Conservation (phyloP, 2,797 vertebrate species). For the Melanotaenia pygmaea region DNA sequence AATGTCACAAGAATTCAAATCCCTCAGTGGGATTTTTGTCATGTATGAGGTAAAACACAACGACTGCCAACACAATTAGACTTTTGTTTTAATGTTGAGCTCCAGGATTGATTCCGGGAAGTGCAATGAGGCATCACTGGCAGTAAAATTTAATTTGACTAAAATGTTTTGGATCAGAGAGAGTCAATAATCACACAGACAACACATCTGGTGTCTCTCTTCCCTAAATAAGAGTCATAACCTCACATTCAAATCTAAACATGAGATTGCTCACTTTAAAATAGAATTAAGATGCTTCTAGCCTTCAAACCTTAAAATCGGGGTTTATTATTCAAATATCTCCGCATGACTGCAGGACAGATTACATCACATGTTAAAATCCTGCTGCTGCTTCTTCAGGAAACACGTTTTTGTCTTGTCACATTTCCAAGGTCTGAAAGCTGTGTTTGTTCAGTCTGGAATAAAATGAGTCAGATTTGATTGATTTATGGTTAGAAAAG, state of each 20-base stretch:
- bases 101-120: slow-evolving; percentile 46
- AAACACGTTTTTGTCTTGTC: not conserved
- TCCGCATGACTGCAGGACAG: not conserved
- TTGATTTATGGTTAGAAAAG: too few relatives aligned
- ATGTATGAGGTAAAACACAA: slow-evolving; percentile 11
- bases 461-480: too few relatives aligned
- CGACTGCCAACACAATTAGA: not conserved
- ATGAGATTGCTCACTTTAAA: not conserved
- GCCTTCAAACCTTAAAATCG: too few relatives aligned
- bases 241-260: not conserved
- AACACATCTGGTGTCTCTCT: slow-evolving; percentile 5
- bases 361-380: not conserved
- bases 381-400: not conserved
- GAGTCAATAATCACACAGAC: not conserved
- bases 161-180: slow-evolving; percentile 9
- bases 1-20: slow-evolving; percentile 15
- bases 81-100: not conserved
- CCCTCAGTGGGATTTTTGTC: slow-evolving; percentile 6
- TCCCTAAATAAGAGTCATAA: not conserved
- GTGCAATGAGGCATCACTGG: not conserved
- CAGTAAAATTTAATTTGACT: slow-evolving; percentile 8
- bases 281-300: too few relatives aligned
- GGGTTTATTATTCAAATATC: not conserved
- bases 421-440: not conserved
- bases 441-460: not conserved